These are phyloP conservation scores for Cuculus canorus DNA, from an alignment of 2,797 vertebrate species.

Conservation along the genomic window DNA sequence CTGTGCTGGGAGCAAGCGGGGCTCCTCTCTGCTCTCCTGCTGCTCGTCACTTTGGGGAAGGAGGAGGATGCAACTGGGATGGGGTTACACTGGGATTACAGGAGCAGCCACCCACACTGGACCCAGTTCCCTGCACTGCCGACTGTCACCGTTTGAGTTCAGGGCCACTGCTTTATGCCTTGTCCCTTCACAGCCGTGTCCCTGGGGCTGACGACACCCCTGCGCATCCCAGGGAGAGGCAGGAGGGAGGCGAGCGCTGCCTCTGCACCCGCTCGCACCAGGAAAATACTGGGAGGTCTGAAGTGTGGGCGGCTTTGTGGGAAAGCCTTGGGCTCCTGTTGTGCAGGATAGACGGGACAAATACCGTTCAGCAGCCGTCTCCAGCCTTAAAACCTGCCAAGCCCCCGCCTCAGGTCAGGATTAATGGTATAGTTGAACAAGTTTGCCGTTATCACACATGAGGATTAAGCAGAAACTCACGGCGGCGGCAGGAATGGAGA, in stretches of 20 bases:
- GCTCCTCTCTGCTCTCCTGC: not conserved
- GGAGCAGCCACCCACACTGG: not conserved
- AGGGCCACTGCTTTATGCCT: not conserved
- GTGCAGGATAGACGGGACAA: not conserved
- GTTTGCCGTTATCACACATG: accelerated
- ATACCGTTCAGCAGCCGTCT: not conserved
- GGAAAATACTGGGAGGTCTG: not conserved
- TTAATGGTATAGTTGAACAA: not conserved
- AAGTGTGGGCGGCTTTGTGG: accelerated
- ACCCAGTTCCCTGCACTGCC: not conserved
- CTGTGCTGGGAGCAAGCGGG: not conserved
- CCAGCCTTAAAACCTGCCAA: not conserved
- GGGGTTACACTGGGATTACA: not conserved
- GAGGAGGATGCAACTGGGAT: not conserved
- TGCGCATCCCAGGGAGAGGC: not conserved
- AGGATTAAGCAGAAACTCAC: not conserved
- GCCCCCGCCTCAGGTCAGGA: not conserved
- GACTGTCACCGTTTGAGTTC: not conserved
- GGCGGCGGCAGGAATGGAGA: not conserved
- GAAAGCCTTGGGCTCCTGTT: not conserved
- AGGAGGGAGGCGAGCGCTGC: not conserved
- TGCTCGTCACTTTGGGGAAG: not conserved
- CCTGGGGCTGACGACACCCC: not conserved
- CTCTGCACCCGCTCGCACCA: accelerated
- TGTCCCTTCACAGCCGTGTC: not conserved